Conservation (phyloP, 2,797 vertebrate species). For the Dipus sagitta region DNA sequence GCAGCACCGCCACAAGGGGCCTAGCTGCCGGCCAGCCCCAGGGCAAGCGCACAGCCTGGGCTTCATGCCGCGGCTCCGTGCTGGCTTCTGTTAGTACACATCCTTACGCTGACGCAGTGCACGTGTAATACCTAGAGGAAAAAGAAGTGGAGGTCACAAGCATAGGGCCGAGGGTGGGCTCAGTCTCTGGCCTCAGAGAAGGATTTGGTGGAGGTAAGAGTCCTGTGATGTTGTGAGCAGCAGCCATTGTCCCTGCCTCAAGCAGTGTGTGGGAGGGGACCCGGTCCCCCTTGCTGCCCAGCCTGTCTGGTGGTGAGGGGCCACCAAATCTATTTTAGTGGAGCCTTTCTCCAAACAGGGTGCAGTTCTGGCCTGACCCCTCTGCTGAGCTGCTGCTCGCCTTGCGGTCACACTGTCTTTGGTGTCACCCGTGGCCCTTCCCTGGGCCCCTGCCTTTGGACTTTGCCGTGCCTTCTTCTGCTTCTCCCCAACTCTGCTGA, state of each 20-base stretch:
- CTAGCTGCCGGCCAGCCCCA: not conserved
- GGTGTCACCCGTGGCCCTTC: not conserved
- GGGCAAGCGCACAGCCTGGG: not conserved
- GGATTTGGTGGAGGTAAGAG: not conserved
- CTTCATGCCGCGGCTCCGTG: not conserved
- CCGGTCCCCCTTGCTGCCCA: not conserved
- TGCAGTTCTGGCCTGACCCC: not conserved
- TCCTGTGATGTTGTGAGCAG: not conserved
- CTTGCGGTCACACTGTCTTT: not conserved
- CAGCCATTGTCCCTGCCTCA: not conserved
- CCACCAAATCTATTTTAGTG: not conserved
- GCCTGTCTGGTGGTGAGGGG: not conserved
- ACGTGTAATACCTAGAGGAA: not conserved
- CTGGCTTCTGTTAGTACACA: not conserved
- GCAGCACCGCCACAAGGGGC: slow-evolving; percentile 95
- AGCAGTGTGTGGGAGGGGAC: not conserved
- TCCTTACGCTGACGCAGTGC: too few relatives aligned
- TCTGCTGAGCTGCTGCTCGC: not conserved
- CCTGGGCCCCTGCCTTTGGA: slow-evolving; percentile 37
- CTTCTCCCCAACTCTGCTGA: slow-evolving; percentile 13
- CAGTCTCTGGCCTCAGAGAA: not conserved
- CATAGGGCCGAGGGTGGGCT: not conserved
- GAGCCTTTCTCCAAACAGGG: not conserved
- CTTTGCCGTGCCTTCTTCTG: slow-evolving; percentile 42
- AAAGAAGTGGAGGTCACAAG: not conserved